These are phyloP conservation scores for Ceyx margarethae DNA, from an alignment of 2,113 vertebrate genomes.

Conservation along the genomic window DNA sequence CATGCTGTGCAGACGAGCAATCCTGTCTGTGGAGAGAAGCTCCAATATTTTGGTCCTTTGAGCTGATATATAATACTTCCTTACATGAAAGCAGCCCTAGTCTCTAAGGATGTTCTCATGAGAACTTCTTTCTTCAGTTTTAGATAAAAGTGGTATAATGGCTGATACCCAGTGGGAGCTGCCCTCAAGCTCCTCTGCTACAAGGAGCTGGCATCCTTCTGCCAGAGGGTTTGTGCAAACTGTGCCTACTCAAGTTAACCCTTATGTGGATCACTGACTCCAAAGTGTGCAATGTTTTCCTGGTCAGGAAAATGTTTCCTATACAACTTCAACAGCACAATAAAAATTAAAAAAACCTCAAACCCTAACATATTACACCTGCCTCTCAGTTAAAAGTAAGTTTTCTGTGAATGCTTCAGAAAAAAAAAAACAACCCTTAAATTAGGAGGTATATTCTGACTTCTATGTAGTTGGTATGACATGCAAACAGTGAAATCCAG, in stretches of 20 bases:
- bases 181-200: rapidly evolving
- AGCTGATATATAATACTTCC: neutral
- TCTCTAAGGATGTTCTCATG: neutral
- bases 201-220: neutral
- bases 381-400: neutral
- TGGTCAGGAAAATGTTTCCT: neutral
- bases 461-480: neutral
- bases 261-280: rapidly evolving
- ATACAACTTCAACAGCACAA: neutral
- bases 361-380: neutral
- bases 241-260: rapidly evolving
- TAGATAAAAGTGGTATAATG: neutral
- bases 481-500: neutral
- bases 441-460: neutral
- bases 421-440: neutral
- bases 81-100: neutral
- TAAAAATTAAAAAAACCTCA: neutral
- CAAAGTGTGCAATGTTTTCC: rapidly evolving
- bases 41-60: neutral
- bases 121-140: neutral
- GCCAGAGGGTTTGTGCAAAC: neutral
- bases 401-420: neutral
- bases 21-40: neutral
- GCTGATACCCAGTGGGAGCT: neutral
- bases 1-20: neutral